Conservation (phyloP, 2,888 invertebrate genomes). For the Vanessa cardui region DNA sequence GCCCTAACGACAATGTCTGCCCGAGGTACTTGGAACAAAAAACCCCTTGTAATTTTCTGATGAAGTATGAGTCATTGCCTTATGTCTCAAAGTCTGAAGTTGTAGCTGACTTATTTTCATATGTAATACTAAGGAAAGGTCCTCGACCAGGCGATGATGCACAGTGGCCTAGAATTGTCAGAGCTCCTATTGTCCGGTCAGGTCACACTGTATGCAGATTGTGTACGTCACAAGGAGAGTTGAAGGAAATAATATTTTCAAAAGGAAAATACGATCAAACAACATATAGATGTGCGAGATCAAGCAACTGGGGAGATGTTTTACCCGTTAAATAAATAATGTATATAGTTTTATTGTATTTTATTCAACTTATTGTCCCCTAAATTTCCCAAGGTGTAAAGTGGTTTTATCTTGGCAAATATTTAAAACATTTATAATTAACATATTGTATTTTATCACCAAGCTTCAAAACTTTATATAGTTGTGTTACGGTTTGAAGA, state of each 20-base stretch:
- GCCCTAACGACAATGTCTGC: constrained; percentile 88
- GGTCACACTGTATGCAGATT: constrained; percentile 90
- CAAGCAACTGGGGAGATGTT: constrained; percentile 90
- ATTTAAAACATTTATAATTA: no score
- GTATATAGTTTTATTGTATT: no score
- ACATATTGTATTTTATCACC: no score
- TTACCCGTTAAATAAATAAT: constrained; percentile 84
- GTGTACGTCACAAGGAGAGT: constrained; percentile 88
- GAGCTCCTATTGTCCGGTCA: constrained; percentile 86
- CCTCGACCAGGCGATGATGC: constrained; percentile 70
- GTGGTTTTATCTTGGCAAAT: no score
- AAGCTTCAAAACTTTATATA: no score
- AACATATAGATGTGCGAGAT: constrained; percentile 88
- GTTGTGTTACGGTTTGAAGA: no score
- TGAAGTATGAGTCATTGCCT: constrained; percentile 83
- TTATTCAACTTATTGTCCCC: no score
- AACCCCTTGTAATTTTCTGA: constrained; percentile 91
- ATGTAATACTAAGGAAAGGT: constrained; percentile 92
- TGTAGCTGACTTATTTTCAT: constrained; percentile 86
- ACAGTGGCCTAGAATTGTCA: constrained; percentile 91
- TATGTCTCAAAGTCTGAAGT: constrained; percentile 70
- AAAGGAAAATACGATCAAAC: constrained; percentile 89
- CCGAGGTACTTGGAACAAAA: constrained; percentile 86
- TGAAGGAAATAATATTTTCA: constrained; percentile 90
- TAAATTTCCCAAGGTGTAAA: no score